Evolutionary conservation across 2,888 invertebrate genomes (phyloP), one percentile per base, ranked within the genome.

Genomic region (Aspidiotus rigidus): DNA sequence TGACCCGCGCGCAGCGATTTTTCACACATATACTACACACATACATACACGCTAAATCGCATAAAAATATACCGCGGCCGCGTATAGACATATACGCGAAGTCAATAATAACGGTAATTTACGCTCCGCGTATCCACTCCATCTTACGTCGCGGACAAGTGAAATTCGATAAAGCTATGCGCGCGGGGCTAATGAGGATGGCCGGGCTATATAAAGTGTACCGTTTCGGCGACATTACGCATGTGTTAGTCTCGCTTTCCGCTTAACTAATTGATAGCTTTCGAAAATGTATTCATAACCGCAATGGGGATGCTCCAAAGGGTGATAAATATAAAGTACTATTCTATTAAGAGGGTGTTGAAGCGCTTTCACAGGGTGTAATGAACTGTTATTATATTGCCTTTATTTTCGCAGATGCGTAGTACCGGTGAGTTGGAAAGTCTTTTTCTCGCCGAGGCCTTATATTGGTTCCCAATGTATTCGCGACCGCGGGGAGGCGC

Each of bases 381-480:
- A 71, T 71, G 71, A 71, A 71, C 70, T 71, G 71, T 71, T 71
- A 71, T 71, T 70, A 69, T 62, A 70, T 69, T 69, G 69, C 71
- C 70, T 70, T 70, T 70, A 70, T 71, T 71, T 67, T 67, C 67
- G 67, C 67, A 67, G 67, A 67, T 67, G 67, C 67, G n/a, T 49
- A 67, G 67, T 67, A 44, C 57, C 56, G 17, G 67, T 60, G 59
- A 67, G 57, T 67, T 60, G 67, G 67, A 67, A 67, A 60, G 67
- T 60, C 67, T 67, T 67, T 67, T 67, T 28, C 28, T 28, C 28
- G 67, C 59, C 39, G 42, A 60, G 16, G 59, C 49, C 11, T 15
- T 28, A 55, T 55, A 67, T 59, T 57, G 67, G 67, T 67, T 67
- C 67, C 67, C 67, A 67, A 67, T 59, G 17, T 67, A 28, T 28